Conservation (phyloP, 2,888 invertebrate genomes). For the Platypus cylindrus region DNA sequence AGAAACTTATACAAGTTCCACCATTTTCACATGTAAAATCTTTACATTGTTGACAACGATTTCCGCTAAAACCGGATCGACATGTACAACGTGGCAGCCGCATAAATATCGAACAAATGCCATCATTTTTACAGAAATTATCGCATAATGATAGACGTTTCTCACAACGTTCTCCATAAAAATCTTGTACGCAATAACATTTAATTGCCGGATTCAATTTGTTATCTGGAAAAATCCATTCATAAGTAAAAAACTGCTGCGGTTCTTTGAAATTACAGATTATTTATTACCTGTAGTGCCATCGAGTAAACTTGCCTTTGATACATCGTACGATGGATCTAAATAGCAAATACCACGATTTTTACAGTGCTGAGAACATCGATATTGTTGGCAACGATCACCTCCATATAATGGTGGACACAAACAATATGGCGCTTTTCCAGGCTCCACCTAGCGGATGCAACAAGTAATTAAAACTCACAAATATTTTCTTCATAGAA, state of each 20-base stretch:
- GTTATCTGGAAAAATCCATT: too few species aligned
- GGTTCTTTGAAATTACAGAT: too few species aligned
- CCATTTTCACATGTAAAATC: slow-evolving; percentile 47
- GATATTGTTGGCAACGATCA: slow-evolving; percentile 51
- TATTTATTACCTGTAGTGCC: slow-evolving; percentile 3
- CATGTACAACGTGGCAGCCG: slow-evolving; percentile 35
- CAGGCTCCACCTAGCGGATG: slow-evolving; percentile 8
- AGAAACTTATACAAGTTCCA: slow-evolving; percentile 41
- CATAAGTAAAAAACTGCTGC: too few species aligned
- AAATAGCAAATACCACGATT: slow-evolving; percentile 48
- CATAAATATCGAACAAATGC: slow-evolving; percentile 38
- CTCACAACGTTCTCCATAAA: slow-evolving; percentile 52
- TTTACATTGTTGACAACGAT: slow-evolving; percentile 46
- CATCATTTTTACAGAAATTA: slow-evolving; percentile 45
- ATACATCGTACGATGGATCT: slow-evolving; percentile 24
- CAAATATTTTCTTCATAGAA: too few species aligned
- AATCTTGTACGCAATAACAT: slow-evolving; percentile 49
- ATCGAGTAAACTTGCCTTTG: slow-evolving; percentile 5
- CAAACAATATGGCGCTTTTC: slow-evolving; percentile 44
- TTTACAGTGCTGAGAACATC: slow-evolving; percentile 55
- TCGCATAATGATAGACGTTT: slow-evolving; percentile 44
- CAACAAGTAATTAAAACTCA: too few species aligned
- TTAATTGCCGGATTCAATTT: slow-evolving; percentile 32
- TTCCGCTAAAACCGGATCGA: slow-evolving; percentile 32
- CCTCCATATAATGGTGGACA: slow-evolving; percentile 55